Evolutionary conservation across 2,888 invertebrate species (phyloP), one percentile per base, ranked within the genome.

Genomic region (Cordilura impudica): DNA sequence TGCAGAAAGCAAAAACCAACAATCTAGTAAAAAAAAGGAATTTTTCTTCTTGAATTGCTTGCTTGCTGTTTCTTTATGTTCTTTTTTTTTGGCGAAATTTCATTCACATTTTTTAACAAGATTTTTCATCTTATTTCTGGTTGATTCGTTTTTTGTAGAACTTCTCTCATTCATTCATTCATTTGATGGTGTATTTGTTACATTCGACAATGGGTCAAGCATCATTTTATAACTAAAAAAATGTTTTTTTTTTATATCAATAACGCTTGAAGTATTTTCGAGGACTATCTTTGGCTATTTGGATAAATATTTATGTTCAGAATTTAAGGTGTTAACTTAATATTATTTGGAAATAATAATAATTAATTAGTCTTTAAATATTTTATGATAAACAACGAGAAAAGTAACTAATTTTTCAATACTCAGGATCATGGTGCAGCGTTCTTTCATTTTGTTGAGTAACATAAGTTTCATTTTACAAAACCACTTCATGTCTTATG

Each of bases 401-500:
- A n/a, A n/a, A n/a, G n/a, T n/a, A n/a, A n/a, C n/a, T n/a, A n/a
- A n/a, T n/a, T n/a, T n/a, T n/a, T n/a, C n/a, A n/a, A n/a, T n/a
- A n/a, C n/a, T n/a, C n/a, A n/a, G n/a, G n/a, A n/a, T n/a, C n/a
- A n/a, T n/a, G n/a, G n/a, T n/a, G n/a, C n/a, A n/a, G n/a, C n/a
- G n/a, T 39, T 31, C 31, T 8, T 31, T 39, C 35, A 31, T 31
- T 39, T 12, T 39, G n/a, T 39, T 39, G 35, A 39, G 58, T 58
- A 58, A 71, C 45, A 70, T 29, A 63, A 70, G 53, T 60, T 66
- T 71, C 35, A 54, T 66, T 77, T 66, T 60, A 53, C 70, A 60
- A 76, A 71, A 66, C 76, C 71, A 77, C 71, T 77, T 77, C 53
- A 61, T 67, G 71, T 61, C 66, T 60, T 71, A 39, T 39, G 49